A percentile compares a stretch with the other conserved stretches of the same genome.
Conservation (phyloP, 2,797 vertebrate species). For the Craterocephalus amniculus region DNA sequence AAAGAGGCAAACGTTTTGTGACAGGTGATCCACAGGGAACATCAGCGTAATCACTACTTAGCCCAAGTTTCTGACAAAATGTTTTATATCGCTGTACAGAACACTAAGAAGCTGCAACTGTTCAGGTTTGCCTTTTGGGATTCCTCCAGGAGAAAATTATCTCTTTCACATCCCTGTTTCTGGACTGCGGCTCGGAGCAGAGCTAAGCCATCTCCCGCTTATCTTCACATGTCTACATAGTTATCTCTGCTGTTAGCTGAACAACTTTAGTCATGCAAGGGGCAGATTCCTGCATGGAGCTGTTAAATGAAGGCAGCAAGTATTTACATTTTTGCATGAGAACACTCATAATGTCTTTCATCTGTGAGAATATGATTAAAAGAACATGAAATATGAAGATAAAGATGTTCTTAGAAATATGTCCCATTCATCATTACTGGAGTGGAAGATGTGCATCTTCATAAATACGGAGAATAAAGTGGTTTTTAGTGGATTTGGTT, state of each 20-base stretch:
- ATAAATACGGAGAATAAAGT: too few relatives aligned
- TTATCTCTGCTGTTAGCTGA: constrained; percentile 13
- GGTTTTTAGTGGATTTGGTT: too few relatives aligned
- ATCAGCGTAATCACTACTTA: neutral
- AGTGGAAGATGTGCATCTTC: too few relatives aligned
- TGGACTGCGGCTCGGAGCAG: neutral
- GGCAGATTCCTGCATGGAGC: constrained; percentile 5
- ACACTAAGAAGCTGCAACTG: neutral
- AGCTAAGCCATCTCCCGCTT: neutral
- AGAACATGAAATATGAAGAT: too few relatives aligned
- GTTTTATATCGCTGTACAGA: neutral
- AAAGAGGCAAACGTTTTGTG: neutral
- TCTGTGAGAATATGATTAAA: too few relatives aligned
- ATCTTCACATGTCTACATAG: constrained; percentile 11
- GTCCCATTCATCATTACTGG: too few relatives aligned
- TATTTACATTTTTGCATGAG: too few relatives aligned
- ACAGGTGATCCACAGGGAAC: constrained; percentile 12
- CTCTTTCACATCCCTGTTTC: neutral
- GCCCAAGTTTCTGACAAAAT: neutral
- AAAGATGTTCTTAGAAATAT: too few relatives aligned
- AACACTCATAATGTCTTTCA: too few relatives aligned
- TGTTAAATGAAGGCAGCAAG: neutral
- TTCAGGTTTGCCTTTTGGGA: neutral
- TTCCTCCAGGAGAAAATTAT: neutral
- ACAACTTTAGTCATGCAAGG: neutral